Percentiles rank a stretch among this genome's conserved stretches.
phyloP scores from a whole-genome alignment of 2,113 vertebrate species.

The Cochlearius cochlearius region DNA sequence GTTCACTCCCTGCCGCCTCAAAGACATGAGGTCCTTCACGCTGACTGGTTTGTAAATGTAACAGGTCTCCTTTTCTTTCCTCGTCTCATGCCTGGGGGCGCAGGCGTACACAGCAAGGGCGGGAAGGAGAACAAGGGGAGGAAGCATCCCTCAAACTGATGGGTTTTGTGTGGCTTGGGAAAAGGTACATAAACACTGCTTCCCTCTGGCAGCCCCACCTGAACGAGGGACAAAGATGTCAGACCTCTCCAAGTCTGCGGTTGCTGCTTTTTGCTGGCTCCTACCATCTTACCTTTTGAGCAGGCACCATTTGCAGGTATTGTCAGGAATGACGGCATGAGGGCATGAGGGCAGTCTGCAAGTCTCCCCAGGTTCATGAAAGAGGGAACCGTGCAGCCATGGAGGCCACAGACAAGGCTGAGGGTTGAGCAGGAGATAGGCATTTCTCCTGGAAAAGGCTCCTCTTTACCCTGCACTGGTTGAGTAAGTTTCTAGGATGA shows the following conservation, averaged over 20 bases:
- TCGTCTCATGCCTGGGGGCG: background rate
- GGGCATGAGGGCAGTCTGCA: background rate
- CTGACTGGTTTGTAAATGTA: background rate
- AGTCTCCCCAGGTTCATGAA: background rate
- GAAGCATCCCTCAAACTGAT: background rate
- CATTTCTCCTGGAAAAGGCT: background rate
- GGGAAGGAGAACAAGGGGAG: background rate
- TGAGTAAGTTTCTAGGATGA: background rate
- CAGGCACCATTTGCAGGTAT: background rate
- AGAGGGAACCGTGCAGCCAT: background rate
- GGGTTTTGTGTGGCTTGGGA: background rate
- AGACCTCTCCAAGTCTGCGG: background rate
- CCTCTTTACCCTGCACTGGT: background rate
- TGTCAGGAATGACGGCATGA: accelerated
- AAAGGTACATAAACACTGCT: background rate
- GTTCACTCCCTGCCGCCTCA: background rate
- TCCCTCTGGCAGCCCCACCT: background rate
- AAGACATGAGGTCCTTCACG: background rate
- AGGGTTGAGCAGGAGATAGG: background rate
- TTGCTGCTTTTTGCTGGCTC: background rate
- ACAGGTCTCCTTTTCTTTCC: background rate
- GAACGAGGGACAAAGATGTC: background rate
- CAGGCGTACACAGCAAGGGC: accelerated
- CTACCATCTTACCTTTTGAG: background rate
- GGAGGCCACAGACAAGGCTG: background rate